Base-by-base conservation (phyloP, 2,797 vertebrate species). In the Brotogeris chrysoptera region DNA sequence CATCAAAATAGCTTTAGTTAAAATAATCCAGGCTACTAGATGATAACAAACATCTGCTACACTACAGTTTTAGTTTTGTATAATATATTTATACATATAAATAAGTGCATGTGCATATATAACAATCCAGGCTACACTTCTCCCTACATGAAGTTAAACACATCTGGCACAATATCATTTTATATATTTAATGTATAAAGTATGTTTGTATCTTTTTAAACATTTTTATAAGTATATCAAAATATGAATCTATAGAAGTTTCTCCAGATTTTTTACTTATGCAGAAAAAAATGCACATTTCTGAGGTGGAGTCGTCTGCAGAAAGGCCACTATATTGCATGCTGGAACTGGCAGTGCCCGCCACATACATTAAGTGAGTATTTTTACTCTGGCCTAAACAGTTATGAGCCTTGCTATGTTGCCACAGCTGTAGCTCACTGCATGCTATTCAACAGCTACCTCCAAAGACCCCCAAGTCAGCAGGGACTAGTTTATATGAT, bases 391-490 rank as follows among this genome's bases (percentile, higher is more conserved):
- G 36, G 32, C 28, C 19, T 38, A 36, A 71, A 68, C 23, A 53
- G 57, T 68, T 79, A 39, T 32, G 28, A 92, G 16, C 16, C 8
- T 57, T 70, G n/a, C 39, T 32, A 20, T 5, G 14, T 8, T 57
- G 32, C 32, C 52, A 39, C n/a, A 78, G 46, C n/a, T 59, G 24
- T 27, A 38, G 52, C 41, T 68, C 57, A 25, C 3, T 5, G 11
- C 24, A 39, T 0, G 0, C 0, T 0, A 68, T 19, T 55, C 15
- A 0, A 21, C 1, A 86, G 60, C 20, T 18, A 13, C 21, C 38
- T 77, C 32, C 34, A 0, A 0, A 0, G 44, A 44, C 16, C 23
- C 20, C 17, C 15, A 70, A 0, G 2, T 20, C 46, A 80, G 34
- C 38, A 64, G n/a, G 19, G 21, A 64, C 23, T 16, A 21, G 4